These are phyloP conservation scores for Dioctria rufipes DNA, from an alignment of 2,888 invertebrate species.

Conservation along the genomic window DNA sequence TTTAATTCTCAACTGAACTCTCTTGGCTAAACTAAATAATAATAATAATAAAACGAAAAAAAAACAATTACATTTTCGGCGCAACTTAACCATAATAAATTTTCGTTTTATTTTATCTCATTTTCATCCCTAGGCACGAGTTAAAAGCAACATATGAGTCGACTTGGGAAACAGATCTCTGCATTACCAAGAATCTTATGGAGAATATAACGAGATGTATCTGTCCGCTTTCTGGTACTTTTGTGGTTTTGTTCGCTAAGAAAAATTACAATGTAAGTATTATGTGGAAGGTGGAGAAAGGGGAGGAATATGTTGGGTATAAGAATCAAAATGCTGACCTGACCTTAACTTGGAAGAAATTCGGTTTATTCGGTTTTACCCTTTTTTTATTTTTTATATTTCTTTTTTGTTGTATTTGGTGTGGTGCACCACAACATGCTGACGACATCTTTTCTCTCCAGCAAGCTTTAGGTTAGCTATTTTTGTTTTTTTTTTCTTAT, in stretches of 20 bases:
- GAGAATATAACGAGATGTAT: slow-evolving; percentile 75
- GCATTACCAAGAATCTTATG: slow-evolving; percentile 73
- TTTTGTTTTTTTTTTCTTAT: not conserved
- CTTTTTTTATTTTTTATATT: not conserved
- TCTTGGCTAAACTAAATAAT: not conserved
- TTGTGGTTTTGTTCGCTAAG: slow-evolving; percentile 77
- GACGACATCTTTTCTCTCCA: slow-evolving; percentile 25
- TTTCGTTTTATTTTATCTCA: slow-evolving; percentile 11
- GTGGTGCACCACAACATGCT: slow-evolving; percentile 21
- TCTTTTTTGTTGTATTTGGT: no score
- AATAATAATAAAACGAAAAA: not conserved
- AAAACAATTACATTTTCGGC: slow-evolving; percentile 18
- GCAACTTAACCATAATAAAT: slow-evolving; percentile 9
- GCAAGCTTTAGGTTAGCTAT: not conserved
- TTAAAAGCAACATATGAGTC: slow-evolving; percentile 73
- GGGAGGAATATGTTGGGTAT: not conserved
- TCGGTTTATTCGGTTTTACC: slow-evolving; percentile 2
- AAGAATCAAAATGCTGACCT: slow-evolving; percentile 25
- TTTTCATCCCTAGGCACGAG: slow-evolving; percentile 66
- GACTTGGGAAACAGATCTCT: slow-evolving; percentile 77
- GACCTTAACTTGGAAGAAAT: slow-evolving; percentile 23
- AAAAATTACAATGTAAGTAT: slow-evolving; percentile 72
- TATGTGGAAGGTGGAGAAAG: not conserved
- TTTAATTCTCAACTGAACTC: not conserved
- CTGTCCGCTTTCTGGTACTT: slow-evolving; percentile 77